Evolutionary conservation across 2,113 vertebrate species (phyloP), one percentile per base, ranked within the genome.

Genomic region (Nerophis ophidion): DNA sequence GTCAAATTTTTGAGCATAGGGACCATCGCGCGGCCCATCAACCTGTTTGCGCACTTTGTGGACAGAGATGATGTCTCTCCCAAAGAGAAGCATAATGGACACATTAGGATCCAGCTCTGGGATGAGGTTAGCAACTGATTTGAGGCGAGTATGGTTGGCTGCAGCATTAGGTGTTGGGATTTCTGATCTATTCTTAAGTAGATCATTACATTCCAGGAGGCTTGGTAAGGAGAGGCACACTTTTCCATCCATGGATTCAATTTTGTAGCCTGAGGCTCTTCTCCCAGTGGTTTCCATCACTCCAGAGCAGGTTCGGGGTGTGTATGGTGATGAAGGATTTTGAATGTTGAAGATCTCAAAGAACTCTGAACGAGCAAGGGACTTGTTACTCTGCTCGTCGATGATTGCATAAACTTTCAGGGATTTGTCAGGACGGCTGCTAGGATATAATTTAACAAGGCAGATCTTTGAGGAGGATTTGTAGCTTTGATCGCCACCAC

Each of bases 371-470:
- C 26, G 3, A n/a, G 34, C 68, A 0, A 74, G 7, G 4, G 68
- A 81, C 1, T 16, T 33, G 12, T 75, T 76, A 7, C 75, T 76
- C 15, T 82, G 71, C 19, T 26, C 19, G 19, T 26, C 19, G 3
- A 26, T 26, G 19, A 26, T 26, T 26, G 19, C 19, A 26, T 26
- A 35, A 13, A 26, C 19, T 26, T 26, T 26, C 19, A 26, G 19
- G 19, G 19, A 26, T 26, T 26, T 26, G 1, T 26, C 19, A 26
- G 19, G 19, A 26, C 19, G 19, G 19, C 19, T 26, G 19, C 3
- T 26, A 26, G 19, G 19, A 26, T 26, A 26, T 26, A 26, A 2
- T 26, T 26, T 26, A 26, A 26, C 19, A 26, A 26, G 19, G 19
- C 19, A 26, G 19, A 26, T 26, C 6, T 48, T 3, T 44, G 4